phyloP scores from a whole-genome alignment of 2,113 vertebrate genomes.

The Salvelinus fontinalis region DNA sequence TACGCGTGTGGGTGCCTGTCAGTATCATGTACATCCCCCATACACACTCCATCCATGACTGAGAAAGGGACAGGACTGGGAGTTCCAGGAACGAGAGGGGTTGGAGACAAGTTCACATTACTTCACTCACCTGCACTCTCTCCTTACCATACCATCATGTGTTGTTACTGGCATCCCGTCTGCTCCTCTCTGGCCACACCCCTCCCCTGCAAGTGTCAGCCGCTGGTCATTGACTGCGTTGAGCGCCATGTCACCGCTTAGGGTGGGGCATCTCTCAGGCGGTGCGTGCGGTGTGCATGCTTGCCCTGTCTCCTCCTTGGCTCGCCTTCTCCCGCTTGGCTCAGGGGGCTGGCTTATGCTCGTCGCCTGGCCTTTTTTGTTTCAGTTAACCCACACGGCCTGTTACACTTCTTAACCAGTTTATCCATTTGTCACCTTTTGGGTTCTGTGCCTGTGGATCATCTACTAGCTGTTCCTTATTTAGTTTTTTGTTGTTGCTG shows the following conservation, averaged over 20 bases:
- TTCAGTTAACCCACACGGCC: slow-evolving; percentile 67
- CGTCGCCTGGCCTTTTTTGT: slow-evolving; percentile 23
- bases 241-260: slow-evolving; percentile 29
- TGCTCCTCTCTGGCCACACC: slow-evolving; percentile 62
- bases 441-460: slow-evolving; percentile 66
- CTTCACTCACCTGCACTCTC: slow-evolving; percentile 8
- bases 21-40: neutral
- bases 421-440: slow-evolving; percentile 58
- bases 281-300: slow-evolving; percentile 67
- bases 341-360: slow-evolving; percentile 28
- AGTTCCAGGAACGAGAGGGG: neutral
- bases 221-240: slow-evolving; percentile 36
- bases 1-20: slow-evolving; percentile 6
- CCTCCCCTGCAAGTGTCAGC: slow-evolving; percentile 25
- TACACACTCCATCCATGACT: neutral
- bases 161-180: slow-evolving; percentile 41
- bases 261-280: slow-evolving; percentile 35
- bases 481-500: slow-evolving; percentile 21
- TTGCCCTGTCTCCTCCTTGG: slow-evolving; percentile 74
- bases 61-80: slow-evolving; percentile 3
- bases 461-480: slow-evolving; percentile 18
- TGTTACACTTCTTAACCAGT: slow-evolving; percentile 60
- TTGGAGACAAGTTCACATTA: neutral
- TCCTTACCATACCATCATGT: slow-evolving; percentile 11
- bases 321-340: slow-evolving; percentile 39